Evolutionary conservation across 2,888 invertebrate species (phyloP).

Genomic region (Drosophila cyrtoloma): DNA sequence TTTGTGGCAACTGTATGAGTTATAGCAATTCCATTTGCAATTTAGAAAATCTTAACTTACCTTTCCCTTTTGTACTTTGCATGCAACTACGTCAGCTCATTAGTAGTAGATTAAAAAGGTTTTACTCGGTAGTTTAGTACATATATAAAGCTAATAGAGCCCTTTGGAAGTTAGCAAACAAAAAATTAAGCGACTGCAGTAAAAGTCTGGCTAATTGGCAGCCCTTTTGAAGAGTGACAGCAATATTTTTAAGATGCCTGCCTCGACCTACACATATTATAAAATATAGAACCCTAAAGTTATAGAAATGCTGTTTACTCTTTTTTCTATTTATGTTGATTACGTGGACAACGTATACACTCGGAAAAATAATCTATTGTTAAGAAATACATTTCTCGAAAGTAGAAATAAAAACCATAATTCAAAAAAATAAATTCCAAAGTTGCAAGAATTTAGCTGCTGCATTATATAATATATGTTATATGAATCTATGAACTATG

Average conservation of each 20-base stretch:
- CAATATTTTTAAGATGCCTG: background rate
- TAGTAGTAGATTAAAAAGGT: no score
- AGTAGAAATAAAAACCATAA: background rate
- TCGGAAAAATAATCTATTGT: background rate
- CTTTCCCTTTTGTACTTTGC: background rate
- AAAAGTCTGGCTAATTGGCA: slow-evolving; percentile 22
- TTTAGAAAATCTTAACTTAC: background rate
- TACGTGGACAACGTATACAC: slow-evolving; percentile 21
- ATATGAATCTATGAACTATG: no score
- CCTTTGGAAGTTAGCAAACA: background rate
- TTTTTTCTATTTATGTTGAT: slow-evolving; percentile 21
- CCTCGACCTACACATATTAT: background rate
- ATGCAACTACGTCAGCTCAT: background rate
- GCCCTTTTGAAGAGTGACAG: background rate
- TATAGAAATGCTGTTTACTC: slow-evolving; percentile 39
- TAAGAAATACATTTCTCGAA: background rate
- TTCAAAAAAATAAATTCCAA: background rate
- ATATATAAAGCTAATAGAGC: background rate
- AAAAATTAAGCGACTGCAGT: background rate
- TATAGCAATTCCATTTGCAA: background rate
- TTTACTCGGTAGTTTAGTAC: background rate
- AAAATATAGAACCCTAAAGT: slow-evolving; percentile 12
- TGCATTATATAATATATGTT: no score
- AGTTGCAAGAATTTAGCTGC: no score
- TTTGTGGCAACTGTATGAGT: background rate